A percentile compares a stretch with the other conserved stretches of the same genome.
Conservation (phyloP, 2,113 vertebrate genomes). For the Sitta europaea region DNA sequence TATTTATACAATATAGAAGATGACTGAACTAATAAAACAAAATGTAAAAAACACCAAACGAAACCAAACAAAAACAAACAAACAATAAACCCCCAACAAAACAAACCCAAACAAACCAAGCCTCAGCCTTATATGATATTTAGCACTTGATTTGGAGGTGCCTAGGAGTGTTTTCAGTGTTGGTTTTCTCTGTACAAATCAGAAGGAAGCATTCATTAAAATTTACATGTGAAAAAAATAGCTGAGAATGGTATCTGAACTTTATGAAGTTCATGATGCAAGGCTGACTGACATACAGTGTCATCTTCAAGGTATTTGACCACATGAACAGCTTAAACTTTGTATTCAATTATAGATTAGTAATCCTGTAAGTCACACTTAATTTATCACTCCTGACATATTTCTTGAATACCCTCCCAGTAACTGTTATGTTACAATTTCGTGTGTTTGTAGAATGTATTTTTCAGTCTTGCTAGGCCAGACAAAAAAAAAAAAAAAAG, state of each 20-base stretch:
- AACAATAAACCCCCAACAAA: background rate
- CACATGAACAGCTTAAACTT: background rate
- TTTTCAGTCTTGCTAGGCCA: background rate
- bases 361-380: background rate
- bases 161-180: background rate
- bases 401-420: background rate
- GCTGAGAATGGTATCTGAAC: background rate
- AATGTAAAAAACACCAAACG: rapidly evolving
- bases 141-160: background rate
- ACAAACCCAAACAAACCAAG: background rate
- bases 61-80: background rate
- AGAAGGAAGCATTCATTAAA: background rate
- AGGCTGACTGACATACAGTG: background rate
- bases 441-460: background rate
- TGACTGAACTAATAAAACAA: background rate
- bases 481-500: background rate
- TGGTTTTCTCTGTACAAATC: background rate
- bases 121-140: background rate
- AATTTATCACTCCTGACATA: background rate
- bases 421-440: background rate
- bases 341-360: background rate
- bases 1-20: background rate
- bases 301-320: background rate
- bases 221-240: background rate
- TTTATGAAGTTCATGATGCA: background rate